Conservation (phyloP, 1,140 invertebrate genomes). For the Bombus waltoni region DNA sequence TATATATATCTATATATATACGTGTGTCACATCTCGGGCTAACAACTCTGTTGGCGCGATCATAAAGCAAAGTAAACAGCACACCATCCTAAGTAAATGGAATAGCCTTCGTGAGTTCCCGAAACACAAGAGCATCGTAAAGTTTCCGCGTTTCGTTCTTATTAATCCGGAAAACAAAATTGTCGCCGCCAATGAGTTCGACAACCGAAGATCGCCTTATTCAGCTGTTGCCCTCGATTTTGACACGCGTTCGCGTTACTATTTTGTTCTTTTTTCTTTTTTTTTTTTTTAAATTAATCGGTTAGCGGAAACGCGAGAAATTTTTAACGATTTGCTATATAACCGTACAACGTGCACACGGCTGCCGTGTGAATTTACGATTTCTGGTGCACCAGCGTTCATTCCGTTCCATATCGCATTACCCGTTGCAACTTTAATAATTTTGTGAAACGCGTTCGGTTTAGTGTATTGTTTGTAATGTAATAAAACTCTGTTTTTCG, state of each 20-base stretch:
- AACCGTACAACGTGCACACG: not conserved
- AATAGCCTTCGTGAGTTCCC: slow-evolving; percentile 25
- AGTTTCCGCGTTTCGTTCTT: slow-evolving; percentile 44
- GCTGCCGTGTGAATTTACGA: slow-evolving; percentile 11
- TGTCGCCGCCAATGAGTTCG: not conserved
- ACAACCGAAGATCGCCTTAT: not conserved
- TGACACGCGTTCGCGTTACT: not conserved
- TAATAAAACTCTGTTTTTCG: not conserved
- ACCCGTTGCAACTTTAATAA: slow-evolving; percentile 1
- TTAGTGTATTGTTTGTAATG: not conserved
- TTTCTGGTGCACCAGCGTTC: not conserved
- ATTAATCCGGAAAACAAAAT: slow-evolving; percentile 45
- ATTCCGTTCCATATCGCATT: not conserved
- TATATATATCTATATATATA: not conserved
- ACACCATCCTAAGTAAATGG: slow-evolving; percentile 60
- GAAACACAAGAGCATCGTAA: slow-evolving; percentile 47
- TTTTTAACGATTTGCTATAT: slow-evolving; percentile 22
- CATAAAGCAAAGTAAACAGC: slow-evolving; percentile 66
- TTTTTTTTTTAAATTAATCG: slow-evolving; percentile 28
- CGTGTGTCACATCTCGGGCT: slow-evolving; percentile 44
- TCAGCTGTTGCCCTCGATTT: slow-evolving; percentile 14
- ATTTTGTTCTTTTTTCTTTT: too few species aligned
- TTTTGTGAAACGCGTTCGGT: slow-evolving; percentile 2
- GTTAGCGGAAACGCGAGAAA: not conserved
- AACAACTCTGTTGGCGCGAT: slow-evolving; percentile 50